Evolutionary conservation across 2,797 vertebrate species (phyloP).

Genomic region (Chaetodon trifasciatus): DNA sequence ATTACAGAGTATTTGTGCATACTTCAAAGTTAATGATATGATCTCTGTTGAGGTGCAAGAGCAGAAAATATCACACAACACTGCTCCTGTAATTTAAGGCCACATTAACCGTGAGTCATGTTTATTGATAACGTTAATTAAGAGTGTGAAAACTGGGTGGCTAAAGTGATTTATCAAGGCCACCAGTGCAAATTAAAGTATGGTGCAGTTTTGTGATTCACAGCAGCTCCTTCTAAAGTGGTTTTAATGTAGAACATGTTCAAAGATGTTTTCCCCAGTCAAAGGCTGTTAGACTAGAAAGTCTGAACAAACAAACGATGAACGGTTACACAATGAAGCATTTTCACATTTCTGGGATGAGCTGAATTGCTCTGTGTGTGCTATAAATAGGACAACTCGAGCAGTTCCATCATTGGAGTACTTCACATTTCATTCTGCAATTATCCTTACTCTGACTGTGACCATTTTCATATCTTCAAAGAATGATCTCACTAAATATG

Average conservation of each 20-base stretch:
- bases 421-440: background rate
- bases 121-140: background rate
- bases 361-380: background rate
- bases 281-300: slow-evolving; percentile 5
- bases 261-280: background rate
- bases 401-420: background rate
- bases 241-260: background rate
- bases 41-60: background rate
- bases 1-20: background rate
- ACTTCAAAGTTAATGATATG: slow-evolving; percentile 6
- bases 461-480: background rate
- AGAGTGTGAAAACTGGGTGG: background rate
- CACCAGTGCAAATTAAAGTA: background rate
- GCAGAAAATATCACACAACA: slow-evolving; percentile 24
- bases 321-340: background rate
- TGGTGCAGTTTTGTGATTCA: background rate
- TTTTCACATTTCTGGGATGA: background rate
- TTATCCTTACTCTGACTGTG: slow-evolving; percentile 1
- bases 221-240: background rate
- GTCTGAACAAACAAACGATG: background rate
- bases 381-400: background rate
- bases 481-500: background rate
- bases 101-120: background rate
- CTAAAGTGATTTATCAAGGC: slow-evolving; percentile 15
- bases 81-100: background rate